Evolutionary conservation across 2,797 vertebrate genomes (phyloP).

Genomic region (Anisognathus igniventris): DNA sequence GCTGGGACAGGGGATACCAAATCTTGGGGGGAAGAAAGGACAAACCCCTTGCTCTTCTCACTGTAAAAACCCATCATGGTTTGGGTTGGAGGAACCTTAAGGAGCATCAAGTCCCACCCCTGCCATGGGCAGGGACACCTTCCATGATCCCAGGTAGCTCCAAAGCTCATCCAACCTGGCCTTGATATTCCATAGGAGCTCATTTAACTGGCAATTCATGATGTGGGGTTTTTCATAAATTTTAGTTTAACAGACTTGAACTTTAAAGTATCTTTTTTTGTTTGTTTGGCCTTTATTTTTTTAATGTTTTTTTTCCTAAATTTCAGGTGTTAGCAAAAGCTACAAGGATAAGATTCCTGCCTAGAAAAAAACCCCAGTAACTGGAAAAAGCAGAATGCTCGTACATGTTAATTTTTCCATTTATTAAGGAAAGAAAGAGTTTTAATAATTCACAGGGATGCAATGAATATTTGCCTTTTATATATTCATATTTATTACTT

Average conservation of each 20-base stretch:
- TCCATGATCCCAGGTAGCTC: background rate
- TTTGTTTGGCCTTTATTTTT: rapidly evolving
- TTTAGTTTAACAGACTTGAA: background rate
- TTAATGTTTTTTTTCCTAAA: background rate
- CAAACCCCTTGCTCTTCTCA: background rate
- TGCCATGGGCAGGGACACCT: background rate
- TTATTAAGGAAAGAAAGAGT: background rate
- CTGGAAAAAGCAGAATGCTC: background rate
- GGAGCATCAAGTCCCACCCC: background rate
- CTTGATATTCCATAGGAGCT: background rate
- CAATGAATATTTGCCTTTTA: background rate
- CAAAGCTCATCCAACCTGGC: background rate
- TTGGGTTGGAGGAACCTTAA: background rate
- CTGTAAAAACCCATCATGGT: rapidly evolving
- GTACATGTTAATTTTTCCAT: background rate
- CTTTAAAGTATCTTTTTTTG: background rate
- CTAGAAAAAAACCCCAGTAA: background rate
- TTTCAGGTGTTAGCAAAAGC: background rate
- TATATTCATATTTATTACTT: conserved; percentile 29
- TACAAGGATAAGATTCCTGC: background rate
- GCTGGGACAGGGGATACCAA: rapidly evolving
- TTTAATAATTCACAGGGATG: background rate
- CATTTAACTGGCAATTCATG: background rate
- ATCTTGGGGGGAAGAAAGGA: too few relatives aligned
- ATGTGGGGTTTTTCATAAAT: background rate